These are phyloP conservation scores for Porites divaricata DNA, from an alignment of 92 coral and sea anemone genomes.

Conservation along the genomic window DNA sequence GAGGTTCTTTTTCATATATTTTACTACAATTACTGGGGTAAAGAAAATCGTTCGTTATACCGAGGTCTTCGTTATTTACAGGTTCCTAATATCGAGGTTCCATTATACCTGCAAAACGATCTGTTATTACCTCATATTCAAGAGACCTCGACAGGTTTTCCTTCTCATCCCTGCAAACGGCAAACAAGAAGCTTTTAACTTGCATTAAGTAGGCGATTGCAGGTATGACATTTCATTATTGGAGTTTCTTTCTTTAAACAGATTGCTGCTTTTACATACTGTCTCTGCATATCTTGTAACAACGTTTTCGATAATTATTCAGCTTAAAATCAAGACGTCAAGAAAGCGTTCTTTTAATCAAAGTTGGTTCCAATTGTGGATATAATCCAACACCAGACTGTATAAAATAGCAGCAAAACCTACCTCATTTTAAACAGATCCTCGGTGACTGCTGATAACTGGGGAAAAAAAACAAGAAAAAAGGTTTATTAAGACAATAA, in stretches of 20 bases:
- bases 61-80: no score
- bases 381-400: no score
- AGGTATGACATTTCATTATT: neutral
- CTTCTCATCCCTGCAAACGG: constrained; percentile 66
- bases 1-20: no score
- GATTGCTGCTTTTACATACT: neutral
- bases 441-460: constrained; percentile 33
- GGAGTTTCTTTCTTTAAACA: neutral
- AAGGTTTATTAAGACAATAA: neutral
- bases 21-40: no score
- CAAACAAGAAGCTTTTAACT: constrained; percentile 1
- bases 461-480: neutral
- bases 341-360: no score
- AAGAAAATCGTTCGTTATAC: no score
- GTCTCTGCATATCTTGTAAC: neutral
- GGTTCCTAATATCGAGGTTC: no score
- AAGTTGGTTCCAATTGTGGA: no score
- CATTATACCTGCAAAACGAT: no score
- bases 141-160: constrained; percentile 67
- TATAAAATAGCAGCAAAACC: neutral
- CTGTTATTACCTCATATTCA: constrained; percentile 57
- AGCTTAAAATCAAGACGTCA: no score
- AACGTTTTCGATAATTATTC: no score
- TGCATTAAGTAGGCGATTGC: no score
- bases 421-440: constrained; percentile 40